Evolutionary conservation across 2,888 invertebrate species (phyloP).

Genomic region (Cenopis cana): DNA sequence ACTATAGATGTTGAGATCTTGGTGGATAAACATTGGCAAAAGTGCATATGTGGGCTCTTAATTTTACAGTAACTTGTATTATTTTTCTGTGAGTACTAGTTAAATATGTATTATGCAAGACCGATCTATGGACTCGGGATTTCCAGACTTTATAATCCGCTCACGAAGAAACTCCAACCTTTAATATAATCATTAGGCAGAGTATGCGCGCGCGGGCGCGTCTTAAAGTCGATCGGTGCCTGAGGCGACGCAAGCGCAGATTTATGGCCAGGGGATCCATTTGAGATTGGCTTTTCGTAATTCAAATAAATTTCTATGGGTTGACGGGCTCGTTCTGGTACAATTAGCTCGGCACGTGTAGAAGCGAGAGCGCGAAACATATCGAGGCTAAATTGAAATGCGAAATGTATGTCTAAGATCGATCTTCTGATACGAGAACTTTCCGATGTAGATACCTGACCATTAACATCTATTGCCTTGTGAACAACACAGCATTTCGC

Average conservation of each 20-base stretch:
- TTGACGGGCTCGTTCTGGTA: neutral
- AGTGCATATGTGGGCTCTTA: too few relatives aligned
- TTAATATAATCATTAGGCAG: constrained; percentile 18
- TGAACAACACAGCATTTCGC: constrained; percentile 43
- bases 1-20: too few relatives aligned
- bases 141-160: constrained; percentile 20
- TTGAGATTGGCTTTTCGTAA: neutral
- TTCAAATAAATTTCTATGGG: neutral
- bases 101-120: neutral
- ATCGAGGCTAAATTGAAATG: neutral
- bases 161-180: constrained; percentile 34
- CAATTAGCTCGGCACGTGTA: neutral
- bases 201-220: constrained; percentile 21
- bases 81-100: neutral
- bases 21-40: too few relatives aligned
- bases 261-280: constrained; percentile 29
- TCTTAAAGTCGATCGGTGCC: constrained; percentile 43
- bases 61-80: neutral
- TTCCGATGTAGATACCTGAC: constrained; percentile 46
- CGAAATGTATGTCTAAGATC: neutral
- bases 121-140: neutral
- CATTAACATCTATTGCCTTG: constrained; percentile 39
- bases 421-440: constrained; percentile 21
- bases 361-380: neutral
- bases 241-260: constrained; percentile 40